A percentile compares a stretch with the other conserved stretches of the same genome.
phyloP scores from a whole-genome alignment of 2,113 vertebrate genomes.

The Osmerus eperlanus region DNA sequence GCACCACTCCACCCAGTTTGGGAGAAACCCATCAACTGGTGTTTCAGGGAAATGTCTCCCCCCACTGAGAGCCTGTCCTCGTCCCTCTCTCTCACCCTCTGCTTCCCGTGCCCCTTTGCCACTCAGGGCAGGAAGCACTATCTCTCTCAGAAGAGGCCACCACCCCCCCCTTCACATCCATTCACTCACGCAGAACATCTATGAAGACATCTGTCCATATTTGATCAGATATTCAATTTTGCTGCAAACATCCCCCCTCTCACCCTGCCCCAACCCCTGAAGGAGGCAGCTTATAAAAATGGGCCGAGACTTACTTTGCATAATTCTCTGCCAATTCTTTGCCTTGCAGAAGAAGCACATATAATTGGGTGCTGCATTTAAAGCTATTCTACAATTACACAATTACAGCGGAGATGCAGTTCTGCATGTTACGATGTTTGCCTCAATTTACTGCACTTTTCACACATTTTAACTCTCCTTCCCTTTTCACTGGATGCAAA shows the following conservation, averaged over 20 bases:
- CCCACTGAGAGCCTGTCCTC: constrained; percentile 63
- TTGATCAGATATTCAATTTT: constrained; percentile 77
- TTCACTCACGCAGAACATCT: constrained; percentile 71
- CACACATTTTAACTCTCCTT: constrained; percentile 74
- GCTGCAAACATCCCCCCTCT: constrained; percentile 70
- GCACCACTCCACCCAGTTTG: constrained; percentile 72
- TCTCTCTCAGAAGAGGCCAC: constrained; percentile 58
- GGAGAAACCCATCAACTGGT: constrained; percentile 71
- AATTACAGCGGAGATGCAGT: constrained; percentile 81
- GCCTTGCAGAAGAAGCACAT: constrained; percentile 78
- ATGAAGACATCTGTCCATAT: constrained; percentile 83
- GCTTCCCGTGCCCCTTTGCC: constrained; percentile 64
- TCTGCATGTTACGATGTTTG: constrained; percentile 76
- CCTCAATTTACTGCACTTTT: constrained; percentile 81
- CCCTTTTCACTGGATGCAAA: constrained; percentile 80
- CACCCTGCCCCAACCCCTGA: constrained; percentile 62
- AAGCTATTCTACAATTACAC: constrained; percentile 80
- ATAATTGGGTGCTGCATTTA: constrained; percentile 81
- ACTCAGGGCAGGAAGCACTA: constrained; percentile 71
- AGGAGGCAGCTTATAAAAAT: constrained; percentile 72
- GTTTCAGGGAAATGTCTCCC: constrained; percentile 72
- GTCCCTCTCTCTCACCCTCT: constrained; percentile 65
- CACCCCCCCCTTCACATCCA: constrained; percentile 57
- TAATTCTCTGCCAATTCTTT: constrained; percentile 76
- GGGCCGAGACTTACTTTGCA: constrained; percentile 70